These are phyloP conservation scores for Drosophila serrata DNA, from an alignment of 1,140 invertebrate genomes.

Conservation along the genomic window DNA sequence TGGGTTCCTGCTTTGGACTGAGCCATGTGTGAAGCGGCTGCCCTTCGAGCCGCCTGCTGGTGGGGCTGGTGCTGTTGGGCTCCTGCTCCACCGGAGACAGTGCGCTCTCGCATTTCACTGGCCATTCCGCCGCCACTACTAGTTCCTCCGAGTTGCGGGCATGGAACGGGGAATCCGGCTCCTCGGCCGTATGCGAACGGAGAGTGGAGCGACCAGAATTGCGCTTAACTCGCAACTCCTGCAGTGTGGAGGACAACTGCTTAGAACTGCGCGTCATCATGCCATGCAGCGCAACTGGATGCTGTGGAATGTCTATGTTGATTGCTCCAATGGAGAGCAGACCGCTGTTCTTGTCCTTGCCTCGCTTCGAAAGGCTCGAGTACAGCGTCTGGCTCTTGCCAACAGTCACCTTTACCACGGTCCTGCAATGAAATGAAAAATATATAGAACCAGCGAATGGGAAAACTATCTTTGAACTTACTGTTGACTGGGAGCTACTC, in stretches of 20 bases:
- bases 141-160: slow-evolving; percentile 74
- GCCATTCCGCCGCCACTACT: slow-evolving; percentile 56
- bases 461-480: slow-evolving; percentile 73
- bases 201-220: slow-evolving; percentile 89
- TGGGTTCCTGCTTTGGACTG: slow-evolving; percentile 43
- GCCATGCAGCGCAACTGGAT: slow-evolving; percentile 97
- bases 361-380: slow-evolving; percentile 91
- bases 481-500: slow-evolving; percentile 95
- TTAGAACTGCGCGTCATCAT: slow-evolving; percentile 98
- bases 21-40: slow-evolving; percentile 55
- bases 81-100: slow-evolving; percentile 20
- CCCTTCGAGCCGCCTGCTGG: slow-evolving; percentile 53
- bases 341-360: slow-evolving; percentile 95
- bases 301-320: slow-evolving; percentile 97
- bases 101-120: slow-evolving; percentile 11
- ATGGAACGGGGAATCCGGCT: slow-evolving; percentile 88
- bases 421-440: slow-evolving; percentile 87
- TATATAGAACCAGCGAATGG: not conserved
- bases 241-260: slow-evolving; percentile 95
- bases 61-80: slow-evolving; percentile 48
- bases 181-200: slow-evolving; percentile 87
- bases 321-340: slow-evolving; percentile 95
- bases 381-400: slow-evolving; percentile 96
- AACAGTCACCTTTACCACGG: slow-evolving; percentile 96
- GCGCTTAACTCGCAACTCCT: slow-evolving; percentile 92